Percentiles rank a stretch among this genome's conserved stretches.
Evolutionary conservation across 2,888 invertebrate species (phyloP).

Genomic region (Amphipyra berbera): DNA sequence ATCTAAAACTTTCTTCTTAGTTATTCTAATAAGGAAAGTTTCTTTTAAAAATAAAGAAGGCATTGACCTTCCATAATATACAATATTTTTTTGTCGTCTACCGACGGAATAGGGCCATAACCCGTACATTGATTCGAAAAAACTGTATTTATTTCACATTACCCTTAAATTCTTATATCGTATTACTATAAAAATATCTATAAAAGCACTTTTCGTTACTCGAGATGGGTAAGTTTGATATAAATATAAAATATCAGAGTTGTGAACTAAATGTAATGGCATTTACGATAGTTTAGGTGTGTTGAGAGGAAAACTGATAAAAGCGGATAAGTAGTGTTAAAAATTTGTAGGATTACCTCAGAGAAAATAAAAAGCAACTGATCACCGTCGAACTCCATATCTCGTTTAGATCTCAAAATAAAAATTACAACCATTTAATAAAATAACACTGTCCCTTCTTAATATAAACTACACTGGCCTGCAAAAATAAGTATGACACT

Average conservation of each 20-base stretch:
- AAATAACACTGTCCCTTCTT: no score
- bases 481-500: no score
- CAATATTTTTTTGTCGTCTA: constrained; percentile 12
- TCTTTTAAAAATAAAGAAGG: constrained; percentile 30
- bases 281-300: background rate
- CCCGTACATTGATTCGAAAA: constrained; percentile 20
- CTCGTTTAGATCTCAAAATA: no score
- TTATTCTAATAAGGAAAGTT: constrained; percentile 11
- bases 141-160: constrained; percentile 8
- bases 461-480: no score
- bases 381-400: no score
- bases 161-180: constrained; percentile 4
- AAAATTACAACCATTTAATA: no score
- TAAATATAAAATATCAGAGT: background rate
- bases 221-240: background rate
- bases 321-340: no score
- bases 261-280: background rate
- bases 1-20: constrained; percentile 29
- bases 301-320: no score
- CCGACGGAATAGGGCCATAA: constrained; percentile 17
- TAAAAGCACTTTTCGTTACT: background rate
- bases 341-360: no score
- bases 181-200: background rate
- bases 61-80: constrained; percentile 16
- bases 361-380: no score